A percentile compares a stretch with the other conserved stretches of the same genome.
phyloP scores from a whole-genome alignment of 1,140 invertebrate species.

The Leucophenga varia region DNA sequence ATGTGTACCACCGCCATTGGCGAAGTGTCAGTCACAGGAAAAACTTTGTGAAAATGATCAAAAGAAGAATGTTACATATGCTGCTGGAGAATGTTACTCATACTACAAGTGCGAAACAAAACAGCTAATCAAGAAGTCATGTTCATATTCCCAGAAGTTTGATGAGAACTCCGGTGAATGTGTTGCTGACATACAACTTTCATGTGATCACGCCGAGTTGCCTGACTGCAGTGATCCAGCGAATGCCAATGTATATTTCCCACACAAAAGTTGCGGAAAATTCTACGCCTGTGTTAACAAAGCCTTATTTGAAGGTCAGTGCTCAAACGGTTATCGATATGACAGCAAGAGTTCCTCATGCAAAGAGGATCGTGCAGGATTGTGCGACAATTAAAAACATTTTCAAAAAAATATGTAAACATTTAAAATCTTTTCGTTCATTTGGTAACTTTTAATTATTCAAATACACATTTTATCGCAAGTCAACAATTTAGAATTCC shows the following conservation, averaged over 20 bases:
- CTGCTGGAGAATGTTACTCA: constrained; percentile 1
- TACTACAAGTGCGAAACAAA: constrained; percentile 2
- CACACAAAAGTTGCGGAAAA: constrained; percentile 2
- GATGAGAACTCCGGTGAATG: background rate
- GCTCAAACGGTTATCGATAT: constrained; percentile 5
- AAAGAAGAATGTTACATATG: background rate
- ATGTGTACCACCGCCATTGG: constrained; percentile 6
- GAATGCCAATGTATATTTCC: constrained; percentile 10
- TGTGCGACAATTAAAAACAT: constrained; percentile 7
- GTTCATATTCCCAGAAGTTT: constrained; percentile 3
- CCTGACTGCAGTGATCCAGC: constrained; percentile 4
- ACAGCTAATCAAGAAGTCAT: background rate
- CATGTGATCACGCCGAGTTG: background rate
- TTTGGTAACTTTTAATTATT: background rate
- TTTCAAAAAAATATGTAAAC: too few relatives aligned
- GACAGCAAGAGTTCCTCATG: constrained; percentile 3
- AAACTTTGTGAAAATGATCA: constrained; percentile 1
- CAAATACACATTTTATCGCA: constrained; percentile 10
- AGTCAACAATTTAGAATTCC: too few relatives aligned
- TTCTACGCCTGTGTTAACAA: constrained; percentile 6
- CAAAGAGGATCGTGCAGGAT: background rate
- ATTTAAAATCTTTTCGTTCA: too few relatives aligned
- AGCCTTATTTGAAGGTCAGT: constrained; percentile 7
- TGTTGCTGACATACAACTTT: background rate
- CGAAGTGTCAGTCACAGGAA: constrained; percentile 3